Conservation (phyloP, 2,113 vertebrate species). For the Bettongia penicillata region DNA sequence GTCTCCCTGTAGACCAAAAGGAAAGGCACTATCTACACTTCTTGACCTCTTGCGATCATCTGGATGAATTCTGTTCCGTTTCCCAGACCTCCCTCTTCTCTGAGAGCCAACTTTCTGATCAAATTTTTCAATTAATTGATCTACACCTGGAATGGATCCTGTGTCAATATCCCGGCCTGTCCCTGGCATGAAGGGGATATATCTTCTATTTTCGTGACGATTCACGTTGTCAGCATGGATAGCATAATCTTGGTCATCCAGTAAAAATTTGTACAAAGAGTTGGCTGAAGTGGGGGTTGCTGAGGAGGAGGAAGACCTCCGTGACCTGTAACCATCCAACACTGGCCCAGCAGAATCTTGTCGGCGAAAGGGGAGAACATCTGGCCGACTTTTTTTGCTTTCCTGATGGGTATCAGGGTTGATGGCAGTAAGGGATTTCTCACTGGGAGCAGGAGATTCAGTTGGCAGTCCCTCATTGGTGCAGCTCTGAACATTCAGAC, state of each 20-base stretch:
- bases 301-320: constrained; percentile 89
- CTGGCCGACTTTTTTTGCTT: constrained; percentile 85
- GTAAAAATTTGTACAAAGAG: constrained; percentile 83
- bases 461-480: constrained; percentile 71
- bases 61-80: constrained; percentile 90
- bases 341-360: constrained; percentile 90
- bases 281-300: constrained; percentile 84
- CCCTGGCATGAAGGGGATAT: constrained; percentile 95
- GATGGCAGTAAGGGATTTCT: constrained; percentile 69
- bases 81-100: constrained; percentile 91
- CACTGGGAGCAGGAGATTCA: constrained; percentile 74
- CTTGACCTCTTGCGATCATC: constrained; percentile 95
- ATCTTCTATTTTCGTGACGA: constrained; percentile 95
- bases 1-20: constrained; percentile 82
- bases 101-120: constrained; percentile 88
- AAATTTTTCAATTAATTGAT: constrained; percentile 96
- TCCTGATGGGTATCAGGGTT: constrained; percentile 84
- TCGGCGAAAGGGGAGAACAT: constrained; percentile 92
- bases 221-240: constrained; percentile 94
- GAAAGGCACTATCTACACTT: constrained; percentile 91
- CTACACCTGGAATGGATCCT: constrained; percentile 91
- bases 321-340: constrained; percentile 86
- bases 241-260: constrained; percentile 91
- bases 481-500: constrained; percentile 66
- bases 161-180: constrained; percentile 97